A percentile compares a stretch with the other conserved stretches of the same genome.
These are phyloP conservation scores for Coregonus suidteri DNA, from an alignment of 2,797 vertebrate genomes.

Conservation along the genomic window DNA sequence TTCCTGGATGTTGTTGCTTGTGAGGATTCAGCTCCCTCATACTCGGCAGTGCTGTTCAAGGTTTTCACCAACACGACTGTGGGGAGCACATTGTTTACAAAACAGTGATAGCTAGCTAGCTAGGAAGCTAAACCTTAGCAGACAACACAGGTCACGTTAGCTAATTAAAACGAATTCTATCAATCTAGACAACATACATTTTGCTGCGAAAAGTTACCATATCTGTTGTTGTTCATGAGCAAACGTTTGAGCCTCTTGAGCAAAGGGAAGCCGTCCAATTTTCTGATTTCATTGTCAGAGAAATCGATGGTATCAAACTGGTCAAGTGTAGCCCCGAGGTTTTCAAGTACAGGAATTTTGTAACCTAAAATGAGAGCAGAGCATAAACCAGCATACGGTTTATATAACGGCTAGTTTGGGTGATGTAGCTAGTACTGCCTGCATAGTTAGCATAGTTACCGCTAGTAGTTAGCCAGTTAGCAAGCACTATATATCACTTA, in stretches of 20 bases:
- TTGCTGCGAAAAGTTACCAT: slow-evolving; percentile 78
- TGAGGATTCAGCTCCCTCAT: slow-evolving; percentile 91
- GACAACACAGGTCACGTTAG: no score
- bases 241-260: slow-evolving; percentile 87
- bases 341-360: slow-evolving; percentile 96
- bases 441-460: not conserved
- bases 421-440: not conserved
- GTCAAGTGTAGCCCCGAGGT: slow-evolving; percentile 92
- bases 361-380: slow-evolving; percentile 78
- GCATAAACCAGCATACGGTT: not conserved
- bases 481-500: not conserved
- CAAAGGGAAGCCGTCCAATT: slow-evolving; percentile 93
- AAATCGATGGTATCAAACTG: slow-evolving; percentile 97
- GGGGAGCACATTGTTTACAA: slow-evolving; percentile 4
- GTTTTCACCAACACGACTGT: slow-evolving; percentile 91
- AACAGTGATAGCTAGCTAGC: no score
- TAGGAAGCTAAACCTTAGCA: not conserved
- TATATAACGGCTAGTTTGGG: not conserved
- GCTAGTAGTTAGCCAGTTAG: not conserved
- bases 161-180: not conserved
- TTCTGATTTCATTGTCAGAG: slow-evolving; percentile 95
- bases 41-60: slow-evolving; percentile 87
- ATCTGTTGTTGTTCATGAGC: slow-evolving; percentile 96
- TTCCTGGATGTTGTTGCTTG: slow-evolving; percentile 95
- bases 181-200: not conserved